Evolutionary conservation across 2,113 vertebrate species (phyloP).

Genomic region (Chrysemys picta): DNA sequence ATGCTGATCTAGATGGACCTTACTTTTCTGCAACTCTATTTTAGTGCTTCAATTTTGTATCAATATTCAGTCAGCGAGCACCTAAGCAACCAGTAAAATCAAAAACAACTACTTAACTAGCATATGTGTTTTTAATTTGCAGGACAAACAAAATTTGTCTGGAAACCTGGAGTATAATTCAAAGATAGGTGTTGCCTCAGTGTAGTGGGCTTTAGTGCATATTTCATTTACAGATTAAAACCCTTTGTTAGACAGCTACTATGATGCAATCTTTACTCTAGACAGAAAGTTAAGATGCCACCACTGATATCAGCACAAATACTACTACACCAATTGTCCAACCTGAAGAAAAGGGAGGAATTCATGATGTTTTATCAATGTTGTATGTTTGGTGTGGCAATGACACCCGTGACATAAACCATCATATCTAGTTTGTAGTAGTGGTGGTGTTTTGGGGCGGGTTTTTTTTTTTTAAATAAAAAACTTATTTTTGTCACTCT

Average conservation of each 20-base stretch:
- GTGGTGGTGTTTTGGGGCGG: background rate
- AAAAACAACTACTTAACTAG: background rate
- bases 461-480: background rate
- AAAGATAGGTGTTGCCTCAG: background rate
- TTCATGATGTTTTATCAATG: background rate
- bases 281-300: background rate
- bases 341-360: rapidly evolving
- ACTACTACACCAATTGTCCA: background rate
- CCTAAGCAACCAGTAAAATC: background rate
- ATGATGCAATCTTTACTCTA: background rate
- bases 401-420: no score
- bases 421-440: background rate
- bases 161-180: background rate
- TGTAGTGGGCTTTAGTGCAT: background rate
- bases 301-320: background rate
- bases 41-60: no score
- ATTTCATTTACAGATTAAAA: background rate
- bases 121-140: background rate
- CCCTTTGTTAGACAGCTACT: background rate
- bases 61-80: background rate
- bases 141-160: background rate
- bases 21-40: no score
- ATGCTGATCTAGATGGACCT: background rate
- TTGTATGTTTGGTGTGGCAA: background rate
- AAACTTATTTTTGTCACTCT: background rate